phyloP scores from a whole-genome alignment of 1,140 invertebrate species.

The Theocolax elegans region DNA sequence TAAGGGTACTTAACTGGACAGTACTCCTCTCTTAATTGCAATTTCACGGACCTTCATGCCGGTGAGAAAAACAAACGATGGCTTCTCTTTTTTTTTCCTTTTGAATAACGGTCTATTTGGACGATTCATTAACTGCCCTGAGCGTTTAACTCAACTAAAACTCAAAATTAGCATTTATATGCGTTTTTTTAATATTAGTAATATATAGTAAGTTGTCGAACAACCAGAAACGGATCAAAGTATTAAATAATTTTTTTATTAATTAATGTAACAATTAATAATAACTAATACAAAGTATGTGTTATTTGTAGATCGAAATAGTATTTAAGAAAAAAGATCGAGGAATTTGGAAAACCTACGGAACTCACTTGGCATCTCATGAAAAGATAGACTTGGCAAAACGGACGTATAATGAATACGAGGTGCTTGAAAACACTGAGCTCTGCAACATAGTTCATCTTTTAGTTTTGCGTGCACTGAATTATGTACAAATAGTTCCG shows the following conservation, averaged over 20 bases:
- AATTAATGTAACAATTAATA: no score
- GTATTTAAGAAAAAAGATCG: constrained; percentile 54
- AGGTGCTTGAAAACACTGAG: constrained; percentile 57
- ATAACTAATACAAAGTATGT: background rate
- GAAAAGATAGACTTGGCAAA: constrained; percentile 35
- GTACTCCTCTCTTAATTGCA: background rate
- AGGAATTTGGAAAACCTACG: constrained; percentile 58
- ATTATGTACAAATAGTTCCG: constrained; percentile 60
- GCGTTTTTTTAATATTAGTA: no score
- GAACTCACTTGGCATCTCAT: constrained; percentile 45
- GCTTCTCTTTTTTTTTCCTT: no score
- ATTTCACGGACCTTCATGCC: background rate
- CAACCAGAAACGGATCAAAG: no score
- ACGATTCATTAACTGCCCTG: no score
- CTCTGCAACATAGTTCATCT: constrained; percentile 59
- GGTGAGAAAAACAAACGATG: no score
- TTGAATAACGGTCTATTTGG: no score
- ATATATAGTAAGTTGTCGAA: no score
- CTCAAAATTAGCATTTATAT: no score
- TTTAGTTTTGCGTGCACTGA: constrained; percentile 55
- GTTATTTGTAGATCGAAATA: constrained; percentile 54
- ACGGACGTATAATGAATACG: constrained; percentile 56
- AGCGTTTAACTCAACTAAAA: no score
- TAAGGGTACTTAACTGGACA: background rate
- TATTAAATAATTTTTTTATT: no score